Conservation (phyloP, 2,888 invertebrate genomes). For the Andrena marginata region DNA sequence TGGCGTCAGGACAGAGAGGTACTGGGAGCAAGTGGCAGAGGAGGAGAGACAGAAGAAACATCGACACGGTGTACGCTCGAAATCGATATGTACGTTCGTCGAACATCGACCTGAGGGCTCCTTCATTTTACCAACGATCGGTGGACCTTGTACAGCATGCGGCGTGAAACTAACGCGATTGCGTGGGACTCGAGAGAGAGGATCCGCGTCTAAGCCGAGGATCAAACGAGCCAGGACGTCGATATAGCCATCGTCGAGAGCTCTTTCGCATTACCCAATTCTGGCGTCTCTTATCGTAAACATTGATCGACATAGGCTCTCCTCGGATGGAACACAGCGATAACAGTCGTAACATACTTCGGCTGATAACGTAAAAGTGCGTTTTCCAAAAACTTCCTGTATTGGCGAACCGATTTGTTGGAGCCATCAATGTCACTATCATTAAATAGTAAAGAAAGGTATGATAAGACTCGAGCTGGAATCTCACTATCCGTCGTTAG, state of each 20-base stretch:
- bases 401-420: no score
- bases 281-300: conserved; percentile 27
- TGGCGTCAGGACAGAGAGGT: conserved; percentile 25
- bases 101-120: conserved; percentile 17
- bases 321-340: no score
- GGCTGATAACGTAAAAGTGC: no score
- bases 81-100: conserved; percentile 38
- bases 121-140: conserved; percentile 19
- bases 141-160: conserved; percentile 39
- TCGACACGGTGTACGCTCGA: conserved; percentile 1
- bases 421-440: no score
- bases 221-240: conserved; percentile 50
- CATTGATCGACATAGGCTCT: neutral
- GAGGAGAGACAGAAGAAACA: conserved; percentile 15
- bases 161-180: conserved; percentile 59
- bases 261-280: conserved; percentile 38
- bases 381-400: no score
- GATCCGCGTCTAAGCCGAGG: conserved; percentile 48
- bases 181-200: conserved; percentile 26
- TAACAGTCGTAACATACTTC: no score
- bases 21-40: neutral
- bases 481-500: no score
- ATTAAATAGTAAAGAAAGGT: no score
- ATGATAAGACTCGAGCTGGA: no score
- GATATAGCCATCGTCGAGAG: conserved; percentile 22